phyloP scores from a whole-genome alignment of 92 coral and sea anemone genomes.

The Virgularia gustaviana region DNA sequence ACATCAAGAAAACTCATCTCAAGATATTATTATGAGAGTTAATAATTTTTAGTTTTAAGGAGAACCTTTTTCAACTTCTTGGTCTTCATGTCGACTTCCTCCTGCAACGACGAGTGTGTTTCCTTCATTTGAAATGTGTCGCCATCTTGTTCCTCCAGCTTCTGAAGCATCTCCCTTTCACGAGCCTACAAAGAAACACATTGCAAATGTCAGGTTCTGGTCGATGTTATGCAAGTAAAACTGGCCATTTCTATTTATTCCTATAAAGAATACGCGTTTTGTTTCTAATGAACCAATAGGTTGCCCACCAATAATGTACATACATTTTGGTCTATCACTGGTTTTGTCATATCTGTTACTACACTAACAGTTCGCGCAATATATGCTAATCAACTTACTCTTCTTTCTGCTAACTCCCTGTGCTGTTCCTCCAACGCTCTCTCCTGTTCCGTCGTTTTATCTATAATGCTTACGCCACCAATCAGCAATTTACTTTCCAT shows the following conservation, averaged over 20 bases:
- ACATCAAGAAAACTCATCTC: too few species aligned
- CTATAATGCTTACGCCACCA: slow-evolving; percentile 98
- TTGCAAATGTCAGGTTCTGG: too few species aligned
- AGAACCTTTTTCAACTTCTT: slow-evolving; percentile 94
- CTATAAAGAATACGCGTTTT: neutral
- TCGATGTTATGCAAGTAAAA: too few species aligned
- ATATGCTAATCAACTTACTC: slow-evolving; percentile 51
- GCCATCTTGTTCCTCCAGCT: slow-evolving; percentile 90
- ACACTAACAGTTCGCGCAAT: too few species aligned
- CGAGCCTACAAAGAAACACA: slow-evolving; percentile 57
- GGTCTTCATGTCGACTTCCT: slow-evolving; percentile 93
- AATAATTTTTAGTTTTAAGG: too few species aligned
- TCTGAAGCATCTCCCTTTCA: slow-evolving; percentile 97
- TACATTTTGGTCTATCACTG: too few species aligned
- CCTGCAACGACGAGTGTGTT: slow-evolving; percentile 82
- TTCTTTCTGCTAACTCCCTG: slow-evolving; percentile 83
- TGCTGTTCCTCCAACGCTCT: slow-evolving; percentile 78
- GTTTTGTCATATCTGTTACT: too few species aligned
- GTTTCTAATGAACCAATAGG: neutral
- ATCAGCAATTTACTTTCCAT: slow-evolving; percentile 93
- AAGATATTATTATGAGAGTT: too few species aligned
- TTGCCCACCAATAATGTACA: too few species aligned
- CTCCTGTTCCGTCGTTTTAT: slow-evolving; percentile 91
- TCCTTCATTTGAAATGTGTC: slow-evolving; percentile 79
- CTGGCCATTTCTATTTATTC: neutral